These are phyloP conservation scores for Mellilla xanthometata DNA, from an alignment of 2,888 invertebrate species.

Conservation along the genomic window DNA sequence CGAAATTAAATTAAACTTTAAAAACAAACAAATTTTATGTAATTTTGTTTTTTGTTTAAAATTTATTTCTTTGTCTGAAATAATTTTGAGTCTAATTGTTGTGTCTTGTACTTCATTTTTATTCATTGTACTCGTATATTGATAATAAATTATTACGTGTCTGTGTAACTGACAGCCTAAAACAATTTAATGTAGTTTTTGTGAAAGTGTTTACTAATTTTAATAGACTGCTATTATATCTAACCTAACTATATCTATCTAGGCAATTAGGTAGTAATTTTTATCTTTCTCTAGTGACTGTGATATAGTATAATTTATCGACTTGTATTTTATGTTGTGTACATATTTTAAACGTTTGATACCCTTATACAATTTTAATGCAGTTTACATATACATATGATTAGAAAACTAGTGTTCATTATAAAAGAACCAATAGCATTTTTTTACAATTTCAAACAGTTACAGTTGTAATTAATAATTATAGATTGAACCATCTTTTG, in stretches of 20 bases:
- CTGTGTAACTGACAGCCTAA: slow-evolving; percentile 47
- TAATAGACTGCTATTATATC: slow-evolving; percentile 62
- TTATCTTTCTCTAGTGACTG: slow-evolving; percentile 79
- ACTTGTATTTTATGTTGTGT: slow-evolving; percentile 68
- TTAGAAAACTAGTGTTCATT: slow-evolving; percentile 27
- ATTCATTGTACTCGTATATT: neutral
- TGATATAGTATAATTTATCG: slow-evolving; percentile 80
- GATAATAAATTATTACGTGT: slow-evolving; percentile 27
- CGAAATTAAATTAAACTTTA: neutral
- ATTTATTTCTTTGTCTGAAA: too few species aligned
- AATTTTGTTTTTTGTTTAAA: too few species aligned
- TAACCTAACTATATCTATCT: slow-evolving; percentile 47
- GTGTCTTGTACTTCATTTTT: too few species aligned
- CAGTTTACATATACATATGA: slow-evolving; percentile 66
- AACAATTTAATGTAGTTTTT: slow-evolving; percentile 51
- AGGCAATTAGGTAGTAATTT: slow-evolving; percentile 52
- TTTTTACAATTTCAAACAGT: slow-evolving; percentile 30
- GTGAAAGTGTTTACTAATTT: slow-evolving; percentile 32
- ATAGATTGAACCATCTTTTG: slow-evolving; percentile 37
- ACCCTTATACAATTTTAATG: slow-evolving; percentile 79
- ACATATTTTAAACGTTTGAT: slow-evolving; percentile 76
- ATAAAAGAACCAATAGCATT: slow-evolving; percentile 37
- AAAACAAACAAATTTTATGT: too few species aligned
- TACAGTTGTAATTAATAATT: slow-evolving; percentile 36
- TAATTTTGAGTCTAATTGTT: too few species aligned